Evolutionary conservation across 2,113 vertebrate species (phyloP).

Genomic region (Hymenochirus boettgeri): DNA sequence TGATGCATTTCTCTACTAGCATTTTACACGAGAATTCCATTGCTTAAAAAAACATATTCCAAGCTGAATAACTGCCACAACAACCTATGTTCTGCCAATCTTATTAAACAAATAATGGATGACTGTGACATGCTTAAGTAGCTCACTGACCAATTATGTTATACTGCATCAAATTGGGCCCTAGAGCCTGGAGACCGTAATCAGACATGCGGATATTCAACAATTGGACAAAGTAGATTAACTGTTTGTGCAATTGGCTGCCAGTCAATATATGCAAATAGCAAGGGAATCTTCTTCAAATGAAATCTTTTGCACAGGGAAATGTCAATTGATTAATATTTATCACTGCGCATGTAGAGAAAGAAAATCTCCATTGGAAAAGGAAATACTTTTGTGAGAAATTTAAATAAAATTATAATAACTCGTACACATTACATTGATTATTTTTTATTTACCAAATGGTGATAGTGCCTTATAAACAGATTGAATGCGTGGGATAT

Average conservation of each 20-base stretch:
- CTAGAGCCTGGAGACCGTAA: slow-evolving; percentile 28
- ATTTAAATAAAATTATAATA: no score
- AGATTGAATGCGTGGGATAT: no score
- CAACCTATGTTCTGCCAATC: slow-evolving; percentile 13
- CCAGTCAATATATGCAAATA: slow-evolving; percentile 37
- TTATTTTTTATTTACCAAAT: no score
- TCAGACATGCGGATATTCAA: slow-evolving; percentile 24
- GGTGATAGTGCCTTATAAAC: no score
- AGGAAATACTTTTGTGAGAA: no score
- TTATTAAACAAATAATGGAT: slow-evolving; percentile 24
- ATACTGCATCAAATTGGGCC: slow-evolving; percentile 22
- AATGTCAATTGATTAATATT: slow-evolving; percentile 31
- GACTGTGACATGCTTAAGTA: slow-evolving; percentile 30
- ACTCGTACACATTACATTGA: no score
- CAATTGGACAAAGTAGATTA: slow-evolving; percentile 34
- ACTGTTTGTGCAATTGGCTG: slow-evolving; percentile 32
- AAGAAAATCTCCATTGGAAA: no score
- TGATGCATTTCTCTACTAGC: slow-evolving; percentile 2
- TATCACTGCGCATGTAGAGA: no score
- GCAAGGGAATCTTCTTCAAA: background rate
- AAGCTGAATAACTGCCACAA: slow-evolving; percentile 11
- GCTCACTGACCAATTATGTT: slow-evolving; percentile 36
- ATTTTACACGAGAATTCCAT: background rate
- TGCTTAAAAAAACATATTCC: slow-evolving; percentile 18
- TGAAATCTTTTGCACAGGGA: background rate